Evolutionary conservation across 2,888 invertebrate genomes (phyloP), one percentile per base, ranked within the genome.

Genomic region (Cephus nigrinus): DNA sequence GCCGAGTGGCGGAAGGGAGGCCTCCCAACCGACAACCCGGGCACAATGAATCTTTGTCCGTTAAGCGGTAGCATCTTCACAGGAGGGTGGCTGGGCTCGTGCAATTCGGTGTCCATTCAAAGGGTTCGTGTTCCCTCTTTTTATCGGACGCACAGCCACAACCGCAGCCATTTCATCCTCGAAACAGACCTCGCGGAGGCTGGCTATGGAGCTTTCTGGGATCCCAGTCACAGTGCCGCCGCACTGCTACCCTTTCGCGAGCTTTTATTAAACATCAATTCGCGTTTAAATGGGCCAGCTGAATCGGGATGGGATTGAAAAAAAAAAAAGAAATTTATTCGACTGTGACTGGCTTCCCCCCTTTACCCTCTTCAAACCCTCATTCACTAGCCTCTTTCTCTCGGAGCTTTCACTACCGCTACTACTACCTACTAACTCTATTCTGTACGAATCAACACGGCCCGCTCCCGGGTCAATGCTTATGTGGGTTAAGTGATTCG

Each of bases 21-120:
- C 55, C 55, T 2, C 55, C 55, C 55, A 1, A 23, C 23, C 23
- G 9, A 23, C 40, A 55, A 69, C 34, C 34, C 34, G 34, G 30
- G 69, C 71, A 75, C 74, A 77, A 77, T 77, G 77, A 77, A 77
- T 77, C 77, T 77, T 75, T 77, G 75, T 77, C 75, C 77, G 77
- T 69, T 69, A 75, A 71, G 71, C 71, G 71, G 71, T 33, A 71
- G 71, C 71, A 71, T 71, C 71, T 71, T 71, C 71, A 15, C 32
- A 31, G 15, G 32, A 33, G 31, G 33, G 4, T 15, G 23, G 30
- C n/a, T 12, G 31, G 71, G n/a, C 5, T 55, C 1, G 23, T 23
- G 55, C 55, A 55, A 55, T 55, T 23, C 55, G 55, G 55, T 55
- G 55, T 55, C 55, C 23, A 23, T 55, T 55, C 15, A 55, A 55